Base-by-base conservation (phyloP, 2,113 vertebrate species). In the Amphiprion percula region DNA sequence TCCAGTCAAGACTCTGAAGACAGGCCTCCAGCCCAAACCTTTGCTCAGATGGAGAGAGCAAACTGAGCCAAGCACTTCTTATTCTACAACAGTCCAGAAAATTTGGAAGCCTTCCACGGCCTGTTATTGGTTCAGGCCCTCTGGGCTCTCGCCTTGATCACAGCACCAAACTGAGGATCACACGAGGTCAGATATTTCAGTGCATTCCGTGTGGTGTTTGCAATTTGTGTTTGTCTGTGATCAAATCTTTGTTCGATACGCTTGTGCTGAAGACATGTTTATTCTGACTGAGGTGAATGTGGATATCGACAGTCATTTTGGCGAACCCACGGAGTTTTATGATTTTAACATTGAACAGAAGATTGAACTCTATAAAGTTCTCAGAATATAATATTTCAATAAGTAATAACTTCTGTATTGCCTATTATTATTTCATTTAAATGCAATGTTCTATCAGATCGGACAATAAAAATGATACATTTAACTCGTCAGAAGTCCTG, bases 111-210 rank as follows among this genome's bases (percentile, higher is more conserved):
- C 72, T 58, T 80, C 73, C 68, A 86, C 55, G 10, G 61, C 74
- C 80, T 87, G 94, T 96, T 93, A 93, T 94, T 96, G 92, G 92
- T 95, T 96, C 94, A 94, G 91, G 92, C 91, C 92, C 87, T 90
- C 94, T 96, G 83, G 84, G 82, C 69, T 66, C 65, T 65, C 64
- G 84, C 84, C 82, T 73, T 67, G 74, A 91, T 87, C 85, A 73
- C 70, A 83, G 75, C 76, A 73, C 90, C 87, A 80, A 79, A 89
- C 74, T 61, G 53, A 84, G 33, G 69, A 87, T 85, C 86, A 68
- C 65, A 67, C 26, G 3, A 74, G 82, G 80, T 89, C 56, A 65
- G 37, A 66, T 61, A 28, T 69, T 83, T 87, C 52, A 50, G 17
- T 76, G 49, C 74, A 68, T 74, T 88, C 55, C 82, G 79, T 82